Evolutionary conservation across 2,888 invertebrate species (phyloP).

Genomic region (Ypsolopha scabrella): DNA sequence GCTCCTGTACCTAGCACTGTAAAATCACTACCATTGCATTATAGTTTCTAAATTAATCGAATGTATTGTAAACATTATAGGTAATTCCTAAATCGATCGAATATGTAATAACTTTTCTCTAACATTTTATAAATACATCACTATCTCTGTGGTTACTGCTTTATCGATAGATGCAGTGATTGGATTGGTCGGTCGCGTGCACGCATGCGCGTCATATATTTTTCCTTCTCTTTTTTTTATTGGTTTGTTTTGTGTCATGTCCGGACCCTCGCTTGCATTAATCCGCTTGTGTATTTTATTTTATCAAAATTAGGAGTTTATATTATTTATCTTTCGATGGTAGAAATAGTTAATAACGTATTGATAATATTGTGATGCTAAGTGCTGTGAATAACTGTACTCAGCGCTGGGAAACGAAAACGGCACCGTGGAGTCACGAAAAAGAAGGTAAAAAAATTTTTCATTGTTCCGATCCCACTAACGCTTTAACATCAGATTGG

Average conservation of each 20-base stretch:
- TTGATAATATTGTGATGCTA: slow-evolving; percentile 66
- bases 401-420: slow-evolving; percentile 65
- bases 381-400: slow-evolving; percentile 68
- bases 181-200: slow-evolving; percentile 31
- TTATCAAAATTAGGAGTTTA: slow-evolving; percentile 38
- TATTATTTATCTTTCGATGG: slow-evolving; percentile 41
- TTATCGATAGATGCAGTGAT: not conserved
- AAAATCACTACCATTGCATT: too few species aligned
- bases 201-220: slow-evolving; percentile 58
- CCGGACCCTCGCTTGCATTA: slow-evolving; percentile 51
- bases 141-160: not conserved
- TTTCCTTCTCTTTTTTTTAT: slow-evolving; percentile 55
- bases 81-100: not conserved
- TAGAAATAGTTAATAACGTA: slow-evolving; percentile 38
- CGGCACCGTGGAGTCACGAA: slow-evolving; percentile 73
- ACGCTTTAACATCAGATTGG: slow-evolving; percentile 29
- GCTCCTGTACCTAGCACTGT: too few species aligned
- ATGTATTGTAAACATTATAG: too few species aligned
- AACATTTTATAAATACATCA: not conserved
- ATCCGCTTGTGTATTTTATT: slow-evolving; percentile 55
- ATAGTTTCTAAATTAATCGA: too few species aligned
- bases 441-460: slow-evolving; percentile 67
- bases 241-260: slow-evolving; percentile 66
- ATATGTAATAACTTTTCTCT: not conserved
- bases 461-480: slow-evolving; percentile 40